Conservation (phyloP, 92 coral and sea anemone genomes). For the Pocillopora grandis region DNA sequence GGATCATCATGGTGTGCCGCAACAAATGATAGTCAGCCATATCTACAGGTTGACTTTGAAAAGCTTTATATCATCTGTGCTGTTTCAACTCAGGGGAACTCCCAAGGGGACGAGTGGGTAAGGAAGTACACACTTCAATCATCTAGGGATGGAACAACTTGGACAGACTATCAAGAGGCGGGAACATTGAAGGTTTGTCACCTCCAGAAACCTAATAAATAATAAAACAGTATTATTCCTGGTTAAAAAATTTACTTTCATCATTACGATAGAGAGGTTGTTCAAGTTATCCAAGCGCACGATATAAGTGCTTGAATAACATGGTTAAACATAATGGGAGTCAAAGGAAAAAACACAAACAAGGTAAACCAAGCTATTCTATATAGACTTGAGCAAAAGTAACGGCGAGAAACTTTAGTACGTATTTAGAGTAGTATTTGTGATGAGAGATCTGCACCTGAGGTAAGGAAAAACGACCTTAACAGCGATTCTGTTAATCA, state of each 20-base stretch:
- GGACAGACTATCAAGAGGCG: constrained; percentile 39
- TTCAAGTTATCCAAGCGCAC: too few species aligned
- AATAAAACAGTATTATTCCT: neutral
- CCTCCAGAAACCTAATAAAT: neutral
- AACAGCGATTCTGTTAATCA: too few species aligned
- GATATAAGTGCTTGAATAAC: too few species aligned
- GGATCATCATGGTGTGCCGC: constrained; percentile 62
- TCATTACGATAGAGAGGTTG: neutral
- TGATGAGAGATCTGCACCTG: too few species aligned
- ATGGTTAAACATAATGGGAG: too few species aligned
- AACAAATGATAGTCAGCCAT: constrained; percentile 41
- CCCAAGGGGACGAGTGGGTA: constrained; percentile 43
- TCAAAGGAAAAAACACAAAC: too few species aligned
- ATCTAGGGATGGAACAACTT: constrained; percentile 52
- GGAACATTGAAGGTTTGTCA: constrained; percentile 1
- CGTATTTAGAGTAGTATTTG: too few species aligned
- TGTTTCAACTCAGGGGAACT: constrained; percentile 58
- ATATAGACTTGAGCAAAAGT: too few species aligned
- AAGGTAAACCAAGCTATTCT: too few species aligned
- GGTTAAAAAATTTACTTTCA: neutral
- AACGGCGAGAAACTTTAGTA: too few species aligned
- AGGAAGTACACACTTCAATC: constrained; percentile 41
- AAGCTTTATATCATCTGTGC: constrained; percentile 54
- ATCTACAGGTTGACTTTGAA: constrained; percentile 51
- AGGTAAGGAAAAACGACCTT: too few species aligned